These are phyloP conservation scores for Triplophysa siluroides DNA, from an alignment of 2,113 vertebrate genomes.

Conservation along the genomic window DNA sequence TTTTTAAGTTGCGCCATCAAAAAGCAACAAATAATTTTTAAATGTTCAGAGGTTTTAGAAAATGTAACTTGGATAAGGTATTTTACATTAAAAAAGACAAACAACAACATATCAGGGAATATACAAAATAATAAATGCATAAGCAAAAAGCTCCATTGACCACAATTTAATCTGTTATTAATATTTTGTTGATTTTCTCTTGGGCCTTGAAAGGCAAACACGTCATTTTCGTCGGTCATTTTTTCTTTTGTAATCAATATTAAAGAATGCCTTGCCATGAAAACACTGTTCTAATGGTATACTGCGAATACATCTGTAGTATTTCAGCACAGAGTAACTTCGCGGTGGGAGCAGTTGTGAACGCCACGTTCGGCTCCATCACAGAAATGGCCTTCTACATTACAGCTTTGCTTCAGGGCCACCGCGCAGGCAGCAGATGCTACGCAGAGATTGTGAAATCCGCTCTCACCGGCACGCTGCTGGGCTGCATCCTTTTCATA, in stretches of 20 bases:
- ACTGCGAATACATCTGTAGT: slow-evolving; percentile 58
- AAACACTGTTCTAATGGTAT: not conserved
- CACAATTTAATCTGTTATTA: too few species aligned
- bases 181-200: too few species aligned
- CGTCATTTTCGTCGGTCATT: too few species aligned
- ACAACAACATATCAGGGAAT: too few species aligned
- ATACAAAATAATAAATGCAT: too few species aligned
- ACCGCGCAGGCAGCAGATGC: slow-evolving; percentile 74
- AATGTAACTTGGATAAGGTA: too few species aligned
- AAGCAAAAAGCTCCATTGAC: too few species aligned
- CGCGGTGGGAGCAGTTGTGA: slow-evolving; percentile 86
- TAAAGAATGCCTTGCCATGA: not conserved
- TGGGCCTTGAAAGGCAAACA: too few species aligned
- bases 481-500: slow-evolving; percentile 85
- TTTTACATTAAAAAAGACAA: too few species aligned
- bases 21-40: too few species aligned
- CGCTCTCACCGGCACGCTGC: slow-evolving; percentile 80
- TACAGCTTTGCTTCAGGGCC: slow-evolving; percentile 82
- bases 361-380: slow-evolving; percentile 88
- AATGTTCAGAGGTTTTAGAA: too few species aligned
- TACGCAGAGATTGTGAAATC: slow-evolving; percentile 86
- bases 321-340: slow-evolving; percentile 91
- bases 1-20: too few species aligned
- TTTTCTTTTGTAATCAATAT: not conserved
- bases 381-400: slow-evolving; percentile 91